A percentile compares a stretch with the other conserved stretches of the same genome.
phyloP scores from a whole-genome alignment of 64 coral and sea anemone genomes.

The Trachythela sp. region DNA sequence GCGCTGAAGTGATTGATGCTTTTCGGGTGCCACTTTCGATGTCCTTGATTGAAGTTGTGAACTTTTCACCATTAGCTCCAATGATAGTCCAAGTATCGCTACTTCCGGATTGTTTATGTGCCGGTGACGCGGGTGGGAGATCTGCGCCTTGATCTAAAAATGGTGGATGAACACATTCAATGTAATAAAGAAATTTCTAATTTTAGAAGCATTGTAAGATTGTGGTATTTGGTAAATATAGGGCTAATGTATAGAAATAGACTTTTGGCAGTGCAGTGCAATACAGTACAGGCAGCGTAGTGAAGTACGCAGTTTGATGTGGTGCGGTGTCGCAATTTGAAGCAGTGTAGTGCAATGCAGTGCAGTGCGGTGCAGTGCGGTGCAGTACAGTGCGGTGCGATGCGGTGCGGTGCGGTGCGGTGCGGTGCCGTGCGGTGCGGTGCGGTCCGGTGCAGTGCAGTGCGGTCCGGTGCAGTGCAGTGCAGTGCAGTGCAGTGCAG shows the following conservation, averaged over 20 bases:
- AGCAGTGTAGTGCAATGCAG: too few relatives aligned
- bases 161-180: neutral
- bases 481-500: neutral
- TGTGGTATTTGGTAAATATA: too few relatives aligned
- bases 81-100: conserved; percentile 5
- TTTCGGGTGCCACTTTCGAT: neutral
- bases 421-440: neutral
- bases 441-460: neutral
- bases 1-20: neutral
- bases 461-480: neutral
- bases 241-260: too few relatives aligned
- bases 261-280: too few relatives aligned
- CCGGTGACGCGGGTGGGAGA: neutral
- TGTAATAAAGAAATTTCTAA: too few relatives aligned
- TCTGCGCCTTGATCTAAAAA: neutral
- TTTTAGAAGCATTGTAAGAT: too few relatives aligned
- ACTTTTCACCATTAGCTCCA: neutral
- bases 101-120: neutral
- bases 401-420: neutral
- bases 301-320: too few relatives aligned
- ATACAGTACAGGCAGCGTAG: too few relatives aligned
- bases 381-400: neutral
- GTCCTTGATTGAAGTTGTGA: neutral
- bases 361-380: neutral
- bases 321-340: too few relatives aligned